Percentiles rank a stretch among this genome's conserved stretches.
Evolutionary conservation across 30 jellyfish, hydroid and myxozoan species (phyloP).

Genomic region (Hydractinia echinata): DNA sequence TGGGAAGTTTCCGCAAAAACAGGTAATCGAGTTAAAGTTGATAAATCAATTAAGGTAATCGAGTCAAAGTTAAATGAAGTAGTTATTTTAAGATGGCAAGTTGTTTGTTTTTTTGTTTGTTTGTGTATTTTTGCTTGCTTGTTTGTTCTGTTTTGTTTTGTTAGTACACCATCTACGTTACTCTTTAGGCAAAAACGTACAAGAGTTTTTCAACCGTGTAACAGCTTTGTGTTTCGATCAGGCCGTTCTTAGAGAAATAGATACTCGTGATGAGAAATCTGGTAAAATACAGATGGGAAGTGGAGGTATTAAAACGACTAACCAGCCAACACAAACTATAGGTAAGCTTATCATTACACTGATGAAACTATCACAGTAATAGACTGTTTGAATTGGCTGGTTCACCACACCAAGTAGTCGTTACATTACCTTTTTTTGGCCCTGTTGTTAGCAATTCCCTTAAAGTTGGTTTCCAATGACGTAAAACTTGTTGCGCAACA

Average conservation of each 20-base stretch:
- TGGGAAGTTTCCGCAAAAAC: slow-evolving; percentile 96
- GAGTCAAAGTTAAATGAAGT: no score
- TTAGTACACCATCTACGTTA: background rate
- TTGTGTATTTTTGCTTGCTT: no score
- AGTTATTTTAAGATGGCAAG: no score
- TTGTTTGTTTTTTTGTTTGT: no score
- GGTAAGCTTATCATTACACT: background rate
- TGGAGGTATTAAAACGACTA: slow-evolving; percentile 28
- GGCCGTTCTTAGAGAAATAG: slow-evolving; percentile 66
- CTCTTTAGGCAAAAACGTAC: slow-evolving; percentile 65
- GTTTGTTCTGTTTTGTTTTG: background rate
- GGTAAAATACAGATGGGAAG: slow-evolving; percentile 19
- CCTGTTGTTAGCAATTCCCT: no score
- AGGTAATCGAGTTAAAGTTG: slow-evolving; percentile 28
- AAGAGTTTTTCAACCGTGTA: slow-evolving; percentile 57
- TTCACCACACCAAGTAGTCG: no score
- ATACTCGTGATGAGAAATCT: slow-evolving; percentile 28
- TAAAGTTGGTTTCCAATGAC: no score
- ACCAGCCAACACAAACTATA: slow-evolving; percentile 4
- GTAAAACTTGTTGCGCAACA: no score
- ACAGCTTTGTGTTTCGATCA: slow-evolving; percentile 79
- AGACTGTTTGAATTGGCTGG: no score
- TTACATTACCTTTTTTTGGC: no score
- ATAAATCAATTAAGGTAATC: no score
- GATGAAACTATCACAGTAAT: no score